phyloP scores from a whole-genome alignment of 2,888 invertebrate species.

The Plebejus melissa region DNA sequence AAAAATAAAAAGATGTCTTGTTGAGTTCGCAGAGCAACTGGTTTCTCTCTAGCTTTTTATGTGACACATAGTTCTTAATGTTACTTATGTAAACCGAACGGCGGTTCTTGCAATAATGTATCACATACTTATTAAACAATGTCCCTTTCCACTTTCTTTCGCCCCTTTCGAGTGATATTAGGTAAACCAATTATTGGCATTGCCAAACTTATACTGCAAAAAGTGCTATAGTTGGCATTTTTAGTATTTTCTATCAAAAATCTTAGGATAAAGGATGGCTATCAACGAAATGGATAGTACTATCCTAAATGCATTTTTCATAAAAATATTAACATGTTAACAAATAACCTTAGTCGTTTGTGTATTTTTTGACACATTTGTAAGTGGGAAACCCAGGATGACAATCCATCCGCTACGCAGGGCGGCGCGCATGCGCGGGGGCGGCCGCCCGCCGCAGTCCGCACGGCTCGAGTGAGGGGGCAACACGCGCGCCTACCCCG shows the following conservation, averaged over 20 bases:
- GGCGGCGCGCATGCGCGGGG: conserved; percentile 56
- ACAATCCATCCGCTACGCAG: conserved; percentile 50
- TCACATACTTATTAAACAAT: background rate
- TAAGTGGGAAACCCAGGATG: conserved; percentile 4
- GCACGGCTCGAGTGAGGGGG: conserved; percentile 40
- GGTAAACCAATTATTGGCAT: no score
- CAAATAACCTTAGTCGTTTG: background rate
- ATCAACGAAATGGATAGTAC: no score
- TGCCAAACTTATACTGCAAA: no score
- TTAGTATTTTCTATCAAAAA: no score
- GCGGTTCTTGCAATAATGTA: background rate
- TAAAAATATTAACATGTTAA: background rate
- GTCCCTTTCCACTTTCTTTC: background rate
- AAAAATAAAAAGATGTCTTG: background rate
- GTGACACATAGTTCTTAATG: background rate
- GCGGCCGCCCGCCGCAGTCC: conserved; percentile 62
- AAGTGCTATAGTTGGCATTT: no score
- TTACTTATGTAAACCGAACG: background rate
- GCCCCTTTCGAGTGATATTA: background rate
- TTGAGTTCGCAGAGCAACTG: background rate
- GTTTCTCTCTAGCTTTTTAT: background rate
- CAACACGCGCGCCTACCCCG: conserved; percentile 19
- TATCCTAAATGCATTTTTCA: background rate
- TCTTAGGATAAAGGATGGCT: no score
- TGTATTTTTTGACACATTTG: conserved; percentile 32